phyloP scores from a whole-genome alignment of 2,797 vertebrate species.

The Hybognathus amarus region DNA sequence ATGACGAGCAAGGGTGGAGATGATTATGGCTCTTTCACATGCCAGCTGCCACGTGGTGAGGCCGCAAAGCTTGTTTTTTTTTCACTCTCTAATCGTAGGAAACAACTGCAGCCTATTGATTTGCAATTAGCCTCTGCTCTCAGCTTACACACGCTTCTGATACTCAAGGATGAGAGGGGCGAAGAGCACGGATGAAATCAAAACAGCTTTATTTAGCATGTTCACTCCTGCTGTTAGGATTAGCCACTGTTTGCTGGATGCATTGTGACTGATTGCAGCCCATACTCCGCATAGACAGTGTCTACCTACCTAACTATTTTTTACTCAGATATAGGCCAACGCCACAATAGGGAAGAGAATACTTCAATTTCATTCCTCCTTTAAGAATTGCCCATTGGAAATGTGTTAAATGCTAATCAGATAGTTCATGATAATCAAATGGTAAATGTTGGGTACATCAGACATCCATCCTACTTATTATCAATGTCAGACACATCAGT shows the following conservation, averaged over 20 bases:
- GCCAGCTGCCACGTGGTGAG: conserved; percentile 51
- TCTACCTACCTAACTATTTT: no score
- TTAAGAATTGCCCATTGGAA: no score
- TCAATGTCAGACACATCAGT: conserved; percentile 40
- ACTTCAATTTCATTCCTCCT: no score
- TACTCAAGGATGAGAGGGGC: conserved; percentile 20
- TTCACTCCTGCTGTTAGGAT: conserved; percentile 14
- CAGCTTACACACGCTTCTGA: conserved; percentile 3
- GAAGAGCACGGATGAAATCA: conserved; percentile 24
- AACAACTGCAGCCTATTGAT: conserved; percentile 51
- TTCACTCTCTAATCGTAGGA: conserved; percentile 40
- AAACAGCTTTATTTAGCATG: conserved; percentile 22
- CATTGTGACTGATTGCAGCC: neutral
- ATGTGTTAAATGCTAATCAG: no score
- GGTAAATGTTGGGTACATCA: neutral
- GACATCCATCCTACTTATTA: conserved; percentile 43
- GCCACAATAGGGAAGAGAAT: no score
- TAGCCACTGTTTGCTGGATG: conserved; percentile 1
- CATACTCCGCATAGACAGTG: neutral
- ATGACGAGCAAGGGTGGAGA: conserved; percentile 51
- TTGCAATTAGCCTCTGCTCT: conserved; percentile 52
- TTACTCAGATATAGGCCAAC: no score
- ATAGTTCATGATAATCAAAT: neutral
- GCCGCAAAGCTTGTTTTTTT: conserved; percentile 27
- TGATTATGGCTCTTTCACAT: conserved; percentile 53